Conservation (phyloP, 2,888 invertebrate genomes). For the Petrolisthes manimaculis region DNA sequence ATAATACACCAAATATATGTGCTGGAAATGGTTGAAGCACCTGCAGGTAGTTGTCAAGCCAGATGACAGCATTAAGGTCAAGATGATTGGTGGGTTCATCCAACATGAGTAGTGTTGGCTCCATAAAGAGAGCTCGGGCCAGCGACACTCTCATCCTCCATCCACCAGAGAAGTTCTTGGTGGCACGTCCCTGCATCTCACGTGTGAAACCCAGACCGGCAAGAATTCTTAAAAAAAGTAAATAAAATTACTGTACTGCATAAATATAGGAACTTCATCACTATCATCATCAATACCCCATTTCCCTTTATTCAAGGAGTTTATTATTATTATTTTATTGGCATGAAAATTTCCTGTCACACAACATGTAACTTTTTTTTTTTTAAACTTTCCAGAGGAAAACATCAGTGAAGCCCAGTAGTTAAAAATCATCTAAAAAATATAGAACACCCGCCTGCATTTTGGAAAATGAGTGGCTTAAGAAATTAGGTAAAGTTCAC, state of each 20-base stretch:
- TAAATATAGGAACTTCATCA: too few species aligned
- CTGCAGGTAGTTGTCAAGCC: slow-evolving; percentile 92
- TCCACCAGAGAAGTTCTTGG: slow-evolving; percentile 81
- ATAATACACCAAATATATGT: too few species aligned
- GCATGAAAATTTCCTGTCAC: neutral
- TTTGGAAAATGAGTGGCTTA: too few species aligned
- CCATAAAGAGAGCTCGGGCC: slow-evolving; percentile 94
- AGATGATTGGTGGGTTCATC: slow-evolving; percentile 99
- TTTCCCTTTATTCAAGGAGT: too few species aligned
- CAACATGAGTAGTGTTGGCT: slow-evolving; percentile 94
- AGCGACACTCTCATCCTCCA: slow-evolving; percentile 99
- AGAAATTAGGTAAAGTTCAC: slow-evolving; percentile 23
- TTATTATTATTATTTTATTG: neutral
- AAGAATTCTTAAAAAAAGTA: slow-evolving; percentile 77
- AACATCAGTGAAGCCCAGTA: too few species aligned
- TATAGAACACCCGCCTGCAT: too few species aligned
- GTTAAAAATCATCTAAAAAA: too few species aligned
- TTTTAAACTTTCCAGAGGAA: neutral
- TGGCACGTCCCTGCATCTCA: slow-evolving; percentile 83
- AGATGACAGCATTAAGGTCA: slow-evolving; percentile 99
- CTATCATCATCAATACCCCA: too few species aligned
- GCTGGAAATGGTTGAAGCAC: slow-evolving; percentile 7
- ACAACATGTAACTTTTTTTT: neutral
- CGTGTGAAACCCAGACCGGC: slow-evolving; percentile 94
- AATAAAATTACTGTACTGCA: neutral